phyloP scores from a whole-genome alignment of 2,888 invertebrate species.

The Halocaridina rubra region DNA sequence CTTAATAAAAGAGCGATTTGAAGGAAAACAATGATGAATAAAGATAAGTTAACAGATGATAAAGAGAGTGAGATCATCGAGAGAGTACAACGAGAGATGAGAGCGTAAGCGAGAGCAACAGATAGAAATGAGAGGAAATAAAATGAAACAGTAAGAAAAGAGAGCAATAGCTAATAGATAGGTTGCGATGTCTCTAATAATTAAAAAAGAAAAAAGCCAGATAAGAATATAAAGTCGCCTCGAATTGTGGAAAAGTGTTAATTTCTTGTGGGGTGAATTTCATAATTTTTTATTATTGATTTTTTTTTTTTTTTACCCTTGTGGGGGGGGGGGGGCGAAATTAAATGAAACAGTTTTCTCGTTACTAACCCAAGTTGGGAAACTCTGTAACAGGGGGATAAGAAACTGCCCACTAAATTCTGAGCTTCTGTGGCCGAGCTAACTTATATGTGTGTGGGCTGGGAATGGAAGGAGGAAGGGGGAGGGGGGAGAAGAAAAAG shows the following conservation, averaged over 20 bases:
- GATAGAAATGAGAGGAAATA: not conserved
- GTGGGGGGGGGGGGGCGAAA: not conserved
- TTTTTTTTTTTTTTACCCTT: no score
- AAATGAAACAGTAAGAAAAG: not conserved
- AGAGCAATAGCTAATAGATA: not conserved
- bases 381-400: slow-evolving; percentile 6
- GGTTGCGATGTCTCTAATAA: not conserved
- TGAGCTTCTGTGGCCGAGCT: not conserved
- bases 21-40: not conserved
- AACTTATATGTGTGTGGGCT: slow-evolving; percentile 2
- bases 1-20: not conserved
- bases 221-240: not conserved
- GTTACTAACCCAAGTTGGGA: slow-evolving; percentile 12
- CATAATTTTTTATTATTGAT: no score
- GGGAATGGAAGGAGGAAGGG: not conserved
- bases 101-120: not conserved
- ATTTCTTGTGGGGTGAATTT: not conserved
- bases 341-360: slow-evolving; percentile 19
- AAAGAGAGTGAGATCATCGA: not conserved
- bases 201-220: not conserved
- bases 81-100: not conserved
- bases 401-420: not conserved
- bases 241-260: not conserved
- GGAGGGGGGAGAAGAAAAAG: not conserved
- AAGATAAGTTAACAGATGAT: not conserved